phyloP scores from a whole-genome alignment of 2,113 vertebrate species.

The Oenanthe oenanthe region DNA sequence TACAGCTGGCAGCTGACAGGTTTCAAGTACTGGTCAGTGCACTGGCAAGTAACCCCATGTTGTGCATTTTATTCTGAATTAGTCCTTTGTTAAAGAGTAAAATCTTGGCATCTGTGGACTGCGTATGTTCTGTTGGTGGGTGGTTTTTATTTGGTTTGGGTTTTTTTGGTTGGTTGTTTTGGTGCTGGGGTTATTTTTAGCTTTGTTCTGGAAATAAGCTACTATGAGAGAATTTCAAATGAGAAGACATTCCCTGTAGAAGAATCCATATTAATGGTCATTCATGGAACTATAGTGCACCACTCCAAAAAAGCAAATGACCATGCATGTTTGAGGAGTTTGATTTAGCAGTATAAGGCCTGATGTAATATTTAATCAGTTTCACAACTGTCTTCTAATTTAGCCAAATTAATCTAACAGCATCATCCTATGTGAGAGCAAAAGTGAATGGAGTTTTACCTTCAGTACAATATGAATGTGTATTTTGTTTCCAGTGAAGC shows the following conservation, averaged over 20 bases:
- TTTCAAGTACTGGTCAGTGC: not conserved
- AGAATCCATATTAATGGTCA: not conserved
- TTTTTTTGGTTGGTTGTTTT: not conserved
- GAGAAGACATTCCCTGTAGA: not conserved
- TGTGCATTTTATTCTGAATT: not conserved
- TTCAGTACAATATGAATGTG: not conserved
- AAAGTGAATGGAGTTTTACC: not conserved
- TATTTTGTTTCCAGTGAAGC: not conserved
- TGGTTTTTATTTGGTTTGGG: too few species aligned
- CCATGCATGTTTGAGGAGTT: not conserved
- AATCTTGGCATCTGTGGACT: rapidly evolving
- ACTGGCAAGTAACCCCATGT: not conserved
- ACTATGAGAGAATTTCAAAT: not conserved
- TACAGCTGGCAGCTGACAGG: not conserved
- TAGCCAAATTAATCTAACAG: not conserved
- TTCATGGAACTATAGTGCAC: not conserved
- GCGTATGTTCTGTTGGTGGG: not conserved
- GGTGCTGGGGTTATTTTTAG: not conserved
- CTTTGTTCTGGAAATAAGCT: not conserved
- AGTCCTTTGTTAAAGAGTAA: not conserved
- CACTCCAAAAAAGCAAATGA: not conserved
- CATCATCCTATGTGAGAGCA: not conserved
- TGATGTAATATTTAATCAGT: not conserved
- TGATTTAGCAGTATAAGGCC: not conserved
- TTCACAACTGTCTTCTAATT: not conserved